Percentiles rank a stretch among this genome's conserved stretches.
Conservation (phyloP, 1,140 invertebrate species). For the Berghia stephanieae region DNA sequence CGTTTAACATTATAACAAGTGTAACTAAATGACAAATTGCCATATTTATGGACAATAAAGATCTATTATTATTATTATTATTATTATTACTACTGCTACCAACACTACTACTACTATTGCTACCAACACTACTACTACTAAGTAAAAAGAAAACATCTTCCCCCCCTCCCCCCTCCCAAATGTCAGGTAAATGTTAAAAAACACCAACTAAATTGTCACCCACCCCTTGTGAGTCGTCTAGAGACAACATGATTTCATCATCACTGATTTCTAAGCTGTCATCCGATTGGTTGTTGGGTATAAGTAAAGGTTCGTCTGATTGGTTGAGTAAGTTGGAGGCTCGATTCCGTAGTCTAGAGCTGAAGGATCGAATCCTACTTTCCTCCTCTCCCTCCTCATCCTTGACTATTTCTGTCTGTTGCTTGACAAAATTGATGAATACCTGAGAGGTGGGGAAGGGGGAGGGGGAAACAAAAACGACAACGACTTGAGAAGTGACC, state of each 20-base stretch:
- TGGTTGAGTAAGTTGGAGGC: background rate
- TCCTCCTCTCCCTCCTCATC: constrained; percentile 36
- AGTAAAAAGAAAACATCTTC: background rate
- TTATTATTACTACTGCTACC: too few relatives aligned
- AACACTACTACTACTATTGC: background rate
- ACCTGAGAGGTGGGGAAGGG: constrained; percentile 55
- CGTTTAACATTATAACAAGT: too few relatives aligned
- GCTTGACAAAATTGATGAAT: constrained; percentile 70
- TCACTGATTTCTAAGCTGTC: constrained; percentile 33
- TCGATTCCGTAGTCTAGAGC: constrained; percentile 1
- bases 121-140: background rate
- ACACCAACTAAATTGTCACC: background rate
- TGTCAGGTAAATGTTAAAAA: too few relatives aligned
- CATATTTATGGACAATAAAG: too few relatives aligned
- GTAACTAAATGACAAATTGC: too few relatives aligned
- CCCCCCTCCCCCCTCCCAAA: background rate
- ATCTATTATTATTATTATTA: too few relatives aligned
- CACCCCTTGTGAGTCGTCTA: constrained; percentile 39
- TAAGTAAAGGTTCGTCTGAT: constrained; percentile 20
- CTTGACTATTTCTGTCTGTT: constrained; percentile 63
- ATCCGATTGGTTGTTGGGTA: constrained; percentile 7
- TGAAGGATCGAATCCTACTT: background rate
- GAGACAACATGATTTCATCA: constrained; percentile 40
- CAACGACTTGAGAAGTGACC: background rate
- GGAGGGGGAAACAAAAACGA: background rate